phyloP scores from a whole-genome alignment of 2,113 vertebrate species.

The Opisthocomus hoazin region DNA sequence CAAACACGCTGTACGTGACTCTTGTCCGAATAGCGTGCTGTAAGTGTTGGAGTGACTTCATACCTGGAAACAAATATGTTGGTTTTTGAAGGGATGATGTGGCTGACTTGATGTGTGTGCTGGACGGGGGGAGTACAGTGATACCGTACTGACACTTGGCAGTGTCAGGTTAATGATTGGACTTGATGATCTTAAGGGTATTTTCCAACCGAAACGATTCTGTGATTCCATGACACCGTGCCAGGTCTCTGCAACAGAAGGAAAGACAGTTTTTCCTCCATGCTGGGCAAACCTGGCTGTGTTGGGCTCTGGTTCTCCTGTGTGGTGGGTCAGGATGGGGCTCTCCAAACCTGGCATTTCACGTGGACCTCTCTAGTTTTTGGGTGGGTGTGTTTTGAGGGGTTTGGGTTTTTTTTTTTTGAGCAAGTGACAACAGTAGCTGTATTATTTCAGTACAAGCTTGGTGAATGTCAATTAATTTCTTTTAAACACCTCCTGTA shows the following conservation, averaged over 20 bases:
- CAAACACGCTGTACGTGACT: not conserved
- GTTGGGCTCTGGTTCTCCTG: not conserved
- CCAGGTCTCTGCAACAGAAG: not conserved
- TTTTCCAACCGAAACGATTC: not conserved
- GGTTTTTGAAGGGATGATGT: not conserved
- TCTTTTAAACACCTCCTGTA: not conserved
- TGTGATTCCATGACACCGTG: not conserved
- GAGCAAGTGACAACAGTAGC: accelerated
- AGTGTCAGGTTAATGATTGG: not conserved
- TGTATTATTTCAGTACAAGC: not conserved
- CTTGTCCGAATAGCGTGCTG: not conserved
- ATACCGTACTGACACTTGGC: not conserved
- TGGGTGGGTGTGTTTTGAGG: no score
- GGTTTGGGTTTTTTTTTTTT: not conserved
- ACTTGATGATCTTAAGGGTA: not conserved
- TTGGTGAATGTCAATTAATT: not conserved
- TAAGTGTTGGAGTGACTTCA: not conserved
- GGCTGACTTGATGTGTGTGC: not conserved
- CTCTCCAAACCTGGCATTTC: not conserved
- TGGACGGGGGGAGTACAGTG: not conserved
- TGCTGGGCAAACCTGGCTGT: not conserved
- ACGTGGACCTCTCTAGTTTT: not conserved
- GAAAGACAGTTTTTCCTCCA: not conserved
- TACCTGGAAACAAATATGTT: not conserved
- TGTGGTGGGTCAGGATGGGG: not conserved